Percentiles rank a stretch among this genome's conserved stretches.
These are phyloP conservation scores for Cercocebus atys DNA, from an alignment of 2,113 vertebrate genomes.

Conservation along the genomic window DNA sequence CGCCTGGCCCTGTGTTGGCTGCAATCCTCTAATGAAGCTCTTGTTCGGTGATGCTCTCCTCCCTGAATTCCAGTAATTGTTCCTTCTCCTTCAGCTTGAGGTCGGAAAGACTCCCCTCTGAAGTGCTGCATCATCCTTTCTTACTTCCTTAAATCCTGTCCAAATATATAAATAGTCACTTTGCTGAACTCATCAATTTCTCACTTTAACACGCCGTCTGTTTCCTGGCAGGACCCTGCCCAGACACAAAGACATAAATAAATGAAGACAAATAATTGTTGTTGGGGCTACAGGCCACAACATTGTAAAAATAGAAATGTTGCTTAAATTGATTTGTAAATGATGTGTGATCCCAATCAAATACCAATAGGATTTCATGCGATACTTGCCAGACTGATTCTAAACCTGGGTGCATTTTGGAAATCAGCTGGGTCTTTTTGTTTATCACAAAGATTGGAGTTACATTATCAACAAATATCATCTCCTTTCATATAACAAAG, in stretches of 20 bases:
- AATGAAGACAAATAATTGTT: background rate
- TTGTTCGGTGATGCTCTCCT: background rate
- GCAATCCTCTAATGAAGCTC: background rate
- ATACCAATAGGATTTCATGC: background rate
- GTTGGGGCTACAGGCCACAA: background rate
- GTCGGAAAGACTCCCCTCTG: background rate
- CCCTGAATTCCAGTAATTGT: background rate
- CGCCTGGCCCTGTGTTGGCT: background rate
- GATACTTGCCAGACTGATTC: background rate
- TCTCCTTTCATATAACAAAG: background rate
- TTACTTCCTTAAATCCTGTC: background rate
- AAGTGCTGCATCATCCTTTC: background rate
- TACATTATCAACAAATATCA: background rate
- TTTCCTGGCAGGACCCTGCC: background rate
- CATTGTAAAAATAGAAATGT: background rate
- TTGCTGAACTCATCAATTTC: conserved; percentile 36
- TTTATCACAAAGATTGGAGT: background rate
- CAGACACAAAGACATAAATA: background rate
- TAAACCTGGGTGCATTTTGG: background rate
- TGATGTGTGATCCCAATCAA: background rate
- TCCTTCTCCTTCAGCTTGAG: background rate
- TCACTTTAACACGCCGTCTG: background rate
- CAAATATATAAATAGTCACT: background rate
- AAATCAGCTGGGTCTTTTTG: background rate
- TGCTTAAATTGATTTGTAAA: conserved; percentile 24